Evolutionary conservation across 2,888 invertebrate species (phyloP), one percentile per base, ranked within the genome.

Genomic region (Matsumyia berberina): DNA sequence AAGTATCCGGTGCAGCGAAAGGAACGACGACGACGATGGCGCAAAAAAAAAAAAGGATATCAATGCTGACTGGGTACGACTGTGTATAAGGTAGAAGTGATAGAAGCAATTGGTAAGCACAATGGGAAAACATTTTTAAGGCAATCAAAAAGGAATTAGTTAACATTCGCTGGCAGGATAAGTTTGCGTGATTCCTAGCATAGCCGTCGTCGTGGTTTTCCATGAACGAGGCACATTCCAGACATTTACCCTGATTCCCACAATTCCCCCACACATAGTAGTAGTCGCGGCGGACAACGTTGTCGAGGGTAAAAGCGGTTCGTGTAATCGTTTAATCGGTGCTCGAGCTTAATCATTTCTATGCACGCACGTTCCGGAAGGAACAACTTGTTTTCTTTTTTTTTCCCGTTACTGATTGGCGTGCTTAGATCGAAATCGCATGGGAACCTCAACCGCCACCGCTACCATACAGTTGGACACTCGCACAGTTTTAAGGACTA

Each of bases 61-160:
- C 33, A 62, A 35, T 49, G 37, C 12, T 6, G 4, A 11, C 24
- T 29, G 12, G n/a, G 7, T 5, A 15, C 15, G 33, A 12, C 5
- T 44, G 33, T 58, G 35, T 17, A 9, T 49, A 24, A 31, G 44
- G 44, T 55, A 55, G 42, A 17, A 53, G 33, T 49, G 49, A 72
- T 60, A 39, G 72, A 37, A 60, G 60, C 58, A 46, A 57, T 58
- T 58, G 58, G 9, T 46, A 33, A 64, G 66, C 62, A 73, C 83
- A 78, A 83, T 83, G 53, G 51, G 31, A 69, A 74, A 67, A 64
- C 73, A 83, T 83, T 49, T 60, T 69, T 73, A 69, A 73, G 78
- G 83, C 83, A 83, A 83, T 83, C 83, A 83, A 83, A 83, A 79
- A 73, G 67, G 78, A 78, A 83, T 83, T 83, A 83, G 78, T 57